Percentiles rank a stretch among this genome's conserved stretches.
These are phyloP conservation scores for Pelosia muscerda DNA, from an alignment of 2,888 invertebrate genomes.

Conservation along the genomic window DNA sequence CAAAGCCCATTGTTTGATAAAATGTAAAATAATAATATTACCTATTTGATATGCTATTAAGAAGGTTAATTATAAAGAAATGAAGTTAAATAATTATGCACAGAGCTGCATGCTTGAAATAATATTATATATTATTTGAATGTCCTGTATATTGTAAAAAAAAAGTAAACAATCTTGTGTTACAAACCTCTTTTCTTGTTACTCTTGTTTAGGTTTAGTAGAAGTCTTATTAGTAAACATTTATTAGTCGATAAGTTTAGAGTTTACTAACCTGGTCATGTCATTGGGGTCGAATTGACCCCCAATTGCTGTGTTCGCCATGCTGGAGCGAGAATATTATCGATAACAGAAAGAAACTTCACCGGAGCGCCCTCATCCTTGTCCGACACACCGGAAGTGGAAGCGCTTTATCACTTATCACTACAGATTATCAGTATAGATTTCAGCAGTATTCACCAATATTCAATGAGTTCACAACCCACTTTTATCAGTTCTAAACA, in stretches of 20 bases:
- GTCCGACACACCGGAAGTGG: constrained; percentile 67
- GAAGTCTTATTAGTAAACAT: background rate
- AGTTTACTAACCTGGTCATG: constrained; percentile 84
- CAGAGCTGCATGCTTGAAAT: background rate
- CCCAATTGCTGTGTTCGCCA: constrained; percentile 87
- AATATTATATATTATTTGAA: background rate
- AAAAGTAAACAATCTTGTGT: background rate
- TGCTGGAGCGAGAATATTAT: constrained; percentile 63
- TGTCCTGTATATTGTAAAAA: background rate
- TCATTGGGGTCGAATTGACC: constrained; percentile 90
- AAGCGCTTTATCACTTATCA: constrained; percentile 64
- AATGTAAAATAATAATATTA: no score
- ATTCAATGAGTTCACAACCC: constrained; percentile 48
- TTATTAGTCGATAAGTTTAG: background rate
- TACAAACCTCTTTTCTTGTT: background rate
- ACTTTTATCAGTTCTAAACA: constrained; percentile 38
- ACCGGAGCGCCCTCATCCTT: constrained; percentile 70
- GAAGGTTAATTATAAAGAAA: background rate
- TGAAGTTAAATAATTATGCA: background rate
- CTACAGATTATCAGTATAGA: constrained; percentile 49
- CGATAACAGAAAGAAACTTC: constrained; percentile 56
- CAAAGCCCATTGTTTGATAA: no score
- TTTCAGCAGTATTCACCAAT: constrained; percentile 41
- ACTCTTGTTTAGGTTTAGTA: background rate
- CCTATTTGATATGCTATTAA: no score